A percentile compares a stretch with the other conserved stretches of the same genome.
Evolutionary conservation across 2,888 invertebrate species (phyloP).

Genomic region (Heterodera filipjevi): DNA sequence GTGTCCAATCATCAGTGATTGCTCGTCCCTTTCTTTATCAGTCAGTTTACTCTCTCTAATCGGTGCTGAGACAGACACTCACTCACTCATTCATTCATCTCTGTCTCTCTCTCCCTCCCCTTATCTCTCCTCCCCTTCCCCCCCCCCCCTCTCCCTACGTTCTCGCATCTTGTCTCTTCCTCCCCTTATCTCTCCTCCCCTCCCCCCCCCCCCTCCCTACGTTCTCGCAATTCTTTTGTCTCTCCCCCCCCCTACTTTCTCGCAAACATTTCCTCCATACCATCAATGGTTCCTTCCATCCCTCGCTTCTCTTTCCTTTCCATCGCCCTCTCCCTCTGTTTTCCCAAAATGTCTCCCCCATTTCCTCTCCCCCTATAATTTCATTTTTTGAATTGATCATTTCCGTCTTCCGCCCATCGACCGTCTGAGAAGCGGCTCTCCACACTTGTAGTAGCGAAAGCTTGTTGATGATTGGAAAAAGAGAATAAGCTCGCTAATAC

Average conservation of each 20-base stretch:
- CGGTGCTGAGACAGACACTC: no score
- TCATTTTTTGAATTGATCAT: not conserved
- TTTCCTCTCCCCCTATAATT: not conserved
- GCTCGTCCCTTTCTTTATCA: not conserved
- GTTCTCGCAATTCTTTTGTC: not conserved
- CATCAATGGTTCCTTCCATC: no score
- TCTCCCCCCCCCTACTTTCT: not conserved
- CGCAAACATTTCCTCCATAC: no score
- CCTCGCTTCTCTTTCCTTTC: no score
- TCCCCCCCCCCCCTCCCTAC: not conserved
- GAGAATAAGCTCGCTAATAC: constrained; percentile 43
- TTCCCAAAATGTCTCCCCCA: not conserved
- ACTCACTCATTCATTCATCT: not conserved
- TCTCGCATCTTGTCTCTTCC: no score
- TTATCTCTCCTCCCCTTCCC: not conserved
- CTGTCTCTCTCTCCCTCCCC: no score
- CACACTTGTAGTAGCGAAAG: constrained; percentile 28
- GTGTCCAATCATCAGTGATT: no score
- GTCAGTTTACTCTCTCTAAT: not conserved
- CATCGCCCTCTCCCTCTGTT: not conserved
- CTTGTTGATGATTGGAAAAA: constrained; percentile 23
- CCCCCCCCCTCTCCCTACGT: not conserved
- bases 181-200: no score
- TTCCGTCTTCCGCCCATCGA: not conserved
- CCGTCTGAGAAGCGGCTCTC: not conserved